A percentile compares a stretch with the other conserved stretches of the same genome.
Evolutionary conservation across 2,113 vertebrate species (phyloP).

Genomic region (Hydrochoerus hydrochaeris): DNA sequence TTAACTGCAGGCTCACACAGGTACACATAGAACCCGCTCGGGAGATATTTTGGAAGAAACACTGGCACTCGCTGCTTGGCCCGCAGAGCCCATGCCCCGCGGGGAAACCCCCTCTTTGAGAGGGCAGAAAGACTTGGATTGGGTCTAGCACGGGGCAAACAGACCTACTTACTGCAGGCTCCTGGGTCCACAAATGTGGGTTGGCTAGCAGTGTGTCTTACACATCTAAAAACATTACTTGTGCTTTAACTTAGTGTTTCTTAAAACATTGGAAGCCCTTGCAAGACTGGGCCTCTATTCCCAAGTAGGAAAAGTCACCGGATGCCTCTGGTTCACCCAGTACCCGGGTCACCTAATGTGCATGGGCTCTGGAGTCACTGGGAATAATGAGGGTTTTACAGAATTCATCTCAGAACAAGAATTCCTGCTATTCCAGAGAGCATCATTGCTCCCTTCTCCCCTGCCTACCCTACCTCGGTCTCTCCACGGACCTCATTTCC

Average conservation of each 20-base stretch:
- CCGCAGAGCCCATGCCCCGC: neutral
- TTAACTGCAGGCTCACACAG: neutral
- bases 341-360: no score
- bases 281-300: neutral
- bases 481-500: neutral
- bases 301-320: neutral
- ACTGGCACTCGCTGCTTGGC: fast-evolving
- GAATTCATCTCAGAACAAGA: neutral
- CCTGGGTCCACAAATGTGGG: neutral
- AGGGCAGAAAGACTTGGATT: neutral
- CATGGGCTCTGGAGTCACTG: neutral
- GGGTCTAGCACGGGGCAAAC: neutral
- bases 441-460: neutral
- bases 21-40: neutral
- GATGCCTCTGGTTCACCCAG: neutral
- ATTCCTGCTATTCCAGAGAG: neutral
- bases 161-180: neutral
- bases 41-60: neutral
- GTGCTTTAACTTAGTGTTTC: neutral
- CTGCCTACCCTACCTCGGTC: neutral
- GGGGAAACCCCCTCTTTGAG: neutral
- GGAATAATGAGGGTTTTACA: neutral
- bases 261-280: neutral
- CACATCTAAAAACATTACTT: neutral
- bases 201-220: neutral